Evolutionary conservation across 2,113 vertebrate genomes (phyloP).

Genomic region (Empidonax traillii): DNA sequence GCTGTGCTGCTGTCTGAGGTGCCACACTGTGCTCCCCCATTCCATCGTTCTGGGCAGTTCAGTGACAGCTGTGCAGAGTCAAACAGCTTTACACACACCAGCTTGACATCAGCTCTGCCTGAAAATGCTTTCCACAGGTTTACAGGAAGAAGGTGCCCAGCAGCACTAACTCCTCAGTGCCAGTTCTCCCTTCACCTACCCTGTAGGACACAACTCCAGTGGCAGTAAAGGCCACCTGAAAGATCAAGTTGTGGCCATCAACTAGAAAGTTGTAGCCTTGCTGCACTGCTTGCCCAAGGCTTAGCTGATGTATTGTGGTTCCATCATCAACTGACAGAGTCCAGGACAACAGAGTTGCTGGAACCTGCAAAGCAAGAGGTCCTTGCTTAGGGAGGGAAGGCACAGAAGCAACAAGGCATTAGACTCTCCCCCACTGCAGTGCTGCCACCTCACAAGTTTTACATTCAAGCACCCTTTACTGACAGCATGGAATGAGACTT

Average conservation of each 20-base stretch:
- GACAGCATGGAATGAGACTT: not conserved
- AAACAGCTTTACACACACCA: not conserved
- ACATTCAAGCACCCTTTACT: accelerated
- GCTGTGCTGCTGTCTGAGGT: not conserved
- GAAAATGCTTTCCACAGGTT: not conserved
- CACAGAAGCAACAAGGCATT: not conserved
- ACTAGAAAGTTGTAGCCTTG: conserved; percentile 62
- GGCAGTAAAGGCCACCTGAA: conserved; percentile 62
- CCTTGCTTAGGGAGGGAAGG: not conserved
- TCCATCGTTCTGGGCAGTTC: not conserved
- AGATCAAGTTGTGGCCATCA: conserved; percentile 8
- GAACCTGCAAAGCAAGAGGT: not conserved
- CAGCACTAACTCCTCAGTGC: not conserved
- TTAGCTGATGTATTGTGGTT: not conserved
- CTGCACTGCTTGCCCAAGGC: conserved; percentile 34
- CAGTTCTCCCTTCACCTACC: not conserved
- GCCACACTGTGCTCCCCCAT: not conserved
- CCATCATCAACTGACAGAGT: conserved; percentile 52
- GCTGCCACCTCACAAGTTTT: not conserved
- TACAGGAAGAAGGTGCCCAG: not conserved
- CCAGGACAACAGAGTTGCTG: conserved; percentile 4
- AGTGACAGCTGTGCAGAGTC: not conserved
- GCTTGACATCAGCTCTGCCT: not conserved
- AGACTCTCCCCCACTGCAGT: not conserved
- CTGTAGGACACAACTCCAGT: conserved; percentile 63